Base-by-base conservation (phyloP, 2,113 vertebrate species). In the Pholis gunnellus region DNA sequence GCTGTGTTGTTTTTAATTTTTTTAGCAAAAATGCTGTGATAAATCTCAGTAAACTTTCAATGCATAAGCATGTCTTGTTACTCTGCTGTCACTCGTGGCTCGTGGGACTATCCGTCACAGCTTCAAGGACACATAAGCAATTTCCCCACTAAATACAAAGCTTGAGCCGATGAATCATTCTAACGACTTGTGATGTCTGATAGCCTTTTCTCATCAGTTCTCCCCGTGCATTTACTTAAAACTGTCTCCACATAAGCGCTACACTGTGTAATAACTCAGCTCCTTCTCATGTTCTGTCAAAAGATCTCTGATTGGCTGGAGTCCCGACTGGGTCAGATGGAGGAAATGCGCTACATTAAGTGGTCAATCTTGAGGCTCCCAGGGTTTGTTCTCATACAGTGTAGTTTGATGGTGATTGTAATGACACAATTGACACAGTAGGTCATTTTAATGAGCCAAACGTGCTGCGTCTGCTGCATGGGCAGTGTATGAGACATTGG, bases 61-160 rank as follows among this genome's bases (percentile, higher is more conserved):
- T 54, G 50, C 59, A 64, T 50, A 38, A 38, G 44, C 72, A 11
- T 50, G 29, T 36, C 20, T 9, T 38, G 29, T 36, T 38, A 10
- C 44, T 34, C 29, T 36, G 42, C 29, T 13, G 34, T 71, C 69
- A 57, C 34, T 17, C 10, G 50, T 9, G 48, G 48, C 66, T 69
- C 22, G 1, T 2, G 3, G 54, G 70, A 59, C 54, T 2, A 56
- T 63, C 59, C 20, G 61, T 65, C 74, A 15, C 63, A 9, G 63
- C 63, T 66, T 66, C 36, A 56, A 76, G 63, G 61, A 56, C 74
- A 76, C 36, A 6, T 3, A 3, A 13, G 11, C 61, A 27, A 42
- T 22, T 42, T 20, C 20, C 22, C 8, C 9, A 27, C n/a, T 27
- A 34, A 50, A 25, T 9, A 38, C 60, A 52, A 27, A 29, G 34